Evolutionary conservation across 2,888 invertebrate genomes (phyloP).

Genomic region (Monoplex corrugatus): DNA sequence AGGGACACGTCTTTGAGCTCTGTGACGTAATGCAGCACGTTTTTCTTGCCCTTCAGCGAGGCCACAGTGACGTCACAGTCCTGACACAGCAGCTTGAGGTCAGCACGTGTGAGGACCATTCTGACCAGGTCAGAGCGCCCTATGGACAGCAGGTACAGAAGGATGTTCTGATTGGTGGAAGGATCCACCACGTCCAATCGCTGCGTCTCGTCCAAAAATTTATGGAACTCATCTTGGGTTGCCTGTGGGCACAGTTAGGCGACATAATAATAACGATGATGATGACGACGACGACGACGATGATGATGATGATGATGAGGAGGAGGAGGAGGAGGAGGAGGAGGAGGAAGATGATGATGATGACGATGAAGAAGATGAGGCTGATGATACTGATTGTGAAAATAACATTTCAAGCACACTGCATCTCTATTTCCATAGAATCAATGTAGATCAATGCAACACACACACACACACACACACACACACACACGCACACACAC

Average conservation of each 20-base stretch:
- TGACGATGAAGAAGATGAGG: neutral
- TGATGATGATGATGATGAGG: neutral
- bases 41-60: slow-evolving; percentile 68
- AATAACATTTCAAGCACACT: too few relatives aligned
- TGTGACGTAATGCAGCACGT: slow-evolving; percentile 73
- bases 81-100: slow-evolving; percentile 60
- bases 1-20: slow-evolving; percentile 68
- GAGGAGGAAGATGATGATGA: neutral
- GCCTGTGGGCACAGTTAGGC: neutral
- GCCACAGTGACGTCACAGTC: slow-evolving; percentile 62
- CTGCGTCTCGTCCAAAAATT: slow-evolving; percentile 24
- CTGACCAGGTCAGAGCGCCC: slow-evolving; percentile 59
- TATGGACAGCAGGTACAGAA: slow-evolving; percentile 67
- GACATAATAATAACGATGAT: neutral
- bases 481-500: too few relatives aligned
- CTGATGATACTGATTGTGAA: too few relatives aligned
- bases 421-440: too few relatives aligned
- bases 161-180: slow-evolving; percentile 63
- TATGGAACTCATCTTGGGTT: slow-evolving; percentile 28
- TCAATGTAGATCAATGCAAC: too few relatives aligned
- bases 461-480: too few relatives aligned
- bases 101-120: slow-evolving; percentile 48
- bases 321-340: neutral
- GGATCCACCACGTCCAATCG: slow-evolving; percentile 55
- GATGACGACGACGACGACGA: neutral